Evolutionary conservation across 2,797 vertebrate species (phyloP), one percentile per base, ranked within the genome.

Genomic region (Muraenolepis orangiensis): DNA sequence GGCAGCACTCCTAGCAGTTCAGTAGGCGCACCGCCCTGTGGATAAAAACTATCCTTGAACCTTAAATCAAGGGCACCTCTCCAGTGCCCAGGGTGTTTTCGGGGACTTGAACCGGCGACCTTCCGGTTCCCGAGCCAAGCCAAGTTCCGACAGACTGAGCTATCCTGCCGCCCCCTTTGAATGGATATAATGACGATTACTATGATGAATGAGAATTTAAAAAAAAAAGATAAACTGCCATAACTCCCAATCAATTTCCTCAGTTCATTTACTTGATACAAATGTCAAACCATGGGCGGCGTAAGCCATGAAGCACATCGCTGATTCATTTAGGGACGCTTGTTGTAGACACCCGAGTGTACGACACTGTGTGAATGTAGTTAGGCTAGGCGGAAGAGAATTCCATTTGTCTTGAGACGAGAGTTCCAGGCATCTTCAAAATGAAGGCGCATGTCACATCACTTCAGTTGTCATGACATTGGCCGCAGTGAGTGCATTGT

Each of bases 361-460:
- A 20, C 16, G 42, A 51, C 42, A 18, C 51, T 57, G 51, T 23
- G 20, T 23, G 20, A 23, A 57, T 57, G 20, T n/a, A 57, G 23
- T 57, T 57, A n/a, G n/a, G n/a, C n/a, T n/a, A n/a, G n/a, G n/a
- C n/a, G n/a, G n/a, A n/a, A n/a, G n/a, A n/a, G n/a, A n/a, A n/a
- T n/a, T n/a, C n/a, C n/a, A n/a, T n/a, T n/a, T n/a, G n/a, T n/a
- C n/a, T n/a, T n/a, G n/a, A n/a, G n/a, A n/a, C n/a, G n/a, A n/a
- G n/a, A n/a, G n/a, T n/a, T n/a, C n/a, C 29, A 66, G 73, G 73
- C 78, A 69, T 84, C 75, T 78, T 85, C 78, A 76, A 87, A 86
- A 79, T 79, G 82, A 86, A 82, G 79, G 79, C 77, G 61, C 77
- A 83, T 83, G 85, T 87, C 78, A 78, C 76, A 82, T 83, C 81